Evolutionary conservation across 2,797 vertebrate genomes (phyloP).

Genomic region (Sciurus carolinensis): DNA sequence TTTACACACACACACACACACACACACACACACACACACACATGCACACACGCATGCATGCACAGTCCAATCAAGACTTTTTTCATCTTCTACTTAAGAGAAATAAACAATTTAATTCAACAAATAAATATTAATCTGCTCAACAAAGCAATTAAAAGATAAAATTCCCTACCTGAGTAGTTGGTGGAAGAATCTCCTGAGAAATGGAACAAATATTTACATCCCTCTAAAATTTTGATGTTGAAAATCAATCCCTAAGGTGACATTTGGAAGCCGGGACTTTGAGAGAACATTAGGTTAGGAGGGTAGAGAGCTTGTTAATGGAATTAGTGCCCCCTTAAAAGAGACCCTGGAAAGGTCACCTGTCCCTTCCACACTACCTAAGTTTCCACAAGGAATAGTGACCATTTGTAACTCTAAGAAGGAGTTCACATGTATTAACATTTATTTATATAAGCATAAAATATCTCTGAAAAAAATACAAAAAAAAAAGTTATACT

Average conservation of each 20-base stretch:
- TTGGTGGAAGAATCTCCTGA: no score
- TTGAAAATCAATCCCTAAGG: no score
- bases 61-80: not conserved
- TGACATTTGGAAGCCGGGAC: no score
- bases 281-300: no score
- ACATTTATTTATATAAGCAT: not conserved
- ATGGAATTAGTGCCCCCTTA: not conserved
- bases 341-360: not conserved
- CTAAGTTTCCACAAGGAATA: not conserved
- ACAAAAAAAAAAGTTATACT: not conserved
- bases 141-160: conserved; percentile 45
- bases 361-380: not conserved
- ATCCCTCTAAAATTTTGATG: not conserved
- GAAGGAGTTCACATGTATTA: not conserved
- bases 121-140: not conserved
- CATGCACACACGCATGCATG: not conserved
- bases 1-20: no score
- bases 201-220: not conserved
- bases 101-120: not conserved
- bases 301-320: no score
- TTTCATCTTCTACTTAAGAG: not conserved
- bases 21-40: no score
- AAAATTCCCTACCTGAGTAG: not conserved
- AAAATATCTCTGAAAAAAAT: not conserved
- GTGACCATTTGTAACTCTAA: not conserved